A percentile compares a stretch with the other conserved stretches of the same genome.
Conservation (phyloP, 2,113 vertebrate genomes). For the Excalfactoria chinensis region DNA sequence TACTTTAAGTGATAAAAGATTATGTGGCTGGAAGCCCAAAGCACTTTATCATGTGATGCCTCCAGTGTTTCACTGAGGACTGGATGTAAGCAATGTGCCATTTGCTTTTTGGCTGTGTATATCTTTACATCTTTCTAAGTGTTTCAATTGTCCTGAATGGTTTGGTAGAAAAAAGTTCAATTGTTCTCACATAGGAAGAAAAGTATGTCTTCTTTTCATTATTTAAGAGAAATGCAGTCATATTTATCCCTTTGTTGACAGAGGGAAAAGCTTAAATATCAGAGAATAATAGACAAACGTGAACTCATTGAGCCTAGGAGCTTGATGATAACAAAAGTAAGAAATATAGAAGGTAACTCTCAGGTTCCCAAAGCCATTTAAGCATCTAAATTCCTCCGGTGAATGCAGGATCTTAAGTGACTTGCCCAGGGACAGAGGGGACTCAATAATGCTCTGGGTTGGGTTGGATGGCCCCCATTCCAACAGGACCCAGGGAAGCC, state of each 20-base stretch:
- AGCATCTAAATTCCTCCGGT: background rate
- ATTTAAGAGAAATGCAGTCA: slow-evolving; percentile 11
- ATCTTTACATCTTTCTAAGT: slow-evolving; percentile 17
- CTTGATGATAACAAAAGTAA: background rate
- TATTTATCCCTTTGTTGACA: background rate
- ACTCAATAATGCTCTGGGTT: background rate
- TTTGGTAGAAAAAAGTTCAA: slow-evolving; percentile 36
- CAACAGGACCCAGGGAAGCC: background rate
- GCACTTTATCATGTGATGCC: slow-evolving; percentile 58
- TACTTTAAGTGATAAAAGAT: slow-evolving; percentile 59
- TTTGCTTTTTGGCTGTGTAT: slow-evolving; percentile 51
- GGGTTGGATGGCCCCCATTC: background rate
- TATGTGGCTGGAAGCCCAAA: slow-evolving; percentile 62
- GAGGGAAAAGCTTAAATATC: slow-evolving; percentile 16
- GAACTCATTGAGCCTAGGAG: background rate
- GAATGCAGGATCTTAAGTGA: background rate
- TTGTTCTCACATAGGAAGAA: slow-evolving; percentile 35
- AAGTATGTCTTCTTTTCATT: slow-evolving; percentile 27
- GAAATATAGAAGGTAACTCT: background rate
- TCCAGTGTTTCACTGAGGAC: slow-evolving; percentile 49
- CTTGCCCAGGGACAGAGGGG: background rate
- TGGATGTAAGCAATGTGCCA: slow-evolving; percentile 55
- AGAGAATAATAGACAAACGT: background rate
- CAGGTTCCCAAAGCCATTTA: background rate
- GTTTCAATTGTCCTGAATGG: background rate